A percentile compares a stretch with the other conserved stretches of the same genome.
These are phyloP conservation scores for Heteromurus nitidus DNA, from an alignment of 2,888 invertebrate genomes.

Conservation along the genomic window DNA sequence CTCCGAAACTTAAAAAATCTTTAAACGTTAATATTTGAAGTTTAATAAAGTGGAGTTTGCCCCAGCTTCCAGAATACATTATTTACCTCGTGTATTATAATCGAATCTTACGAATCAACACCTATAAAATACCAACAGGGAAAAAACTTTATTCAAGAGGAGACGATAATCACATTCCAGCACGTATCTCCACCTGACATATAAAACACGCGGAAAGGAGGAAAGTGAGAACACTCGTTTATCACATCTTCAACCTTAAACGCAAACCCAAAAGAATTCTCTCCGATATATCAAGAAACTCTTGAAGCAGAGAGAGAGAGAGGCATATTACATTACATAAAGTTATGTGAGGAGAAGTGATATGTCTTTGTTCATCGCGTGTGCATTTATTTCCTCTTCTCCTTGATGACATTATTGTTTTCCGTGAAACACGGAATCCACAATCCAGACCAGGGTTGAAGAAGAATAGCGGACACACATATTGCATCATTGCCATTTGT, in stretches of 20 bases:
- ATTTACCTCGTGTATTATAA: too few species aligned
- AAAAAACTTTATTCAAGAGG: not conserved
- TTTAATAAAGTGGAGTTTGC: too few species aligned
- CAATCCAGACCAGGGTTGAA: not conserved
- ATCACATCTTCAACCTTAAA: conserved; percentile 32
- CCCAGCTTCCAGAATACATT: too few species aligned
- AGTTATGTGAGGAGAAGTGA: not conserved
- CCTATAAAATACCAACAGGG: too few species aligned
- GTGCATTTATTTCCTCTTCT: conserved; percentile 10
- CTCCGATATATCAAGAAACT: too few species aligned
- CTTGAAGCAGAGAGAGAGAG: too few species aligned
- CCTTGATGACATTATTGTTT: conserved; percentile 53
- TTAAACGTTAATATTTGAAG: too few species aligned
- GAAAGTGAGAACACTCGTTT: not conserved
- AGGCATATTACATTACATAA: too few species aligned
- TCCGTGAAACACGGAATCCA: conserved; percentile 52
- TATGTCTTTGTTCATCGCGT: conserved; percentile 27
- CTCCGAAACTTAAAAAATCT: too few species aligned
- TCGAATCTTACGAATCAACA: too few species aligned
- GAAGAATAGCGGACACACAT: conserved; percentile 32
- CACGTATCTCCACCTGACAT: conserved; percentile 61
- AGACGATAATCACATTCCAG: conserved; percentile 45
- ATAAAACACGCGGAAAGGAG: conserved; percentile 47
- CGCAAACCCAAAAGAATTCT: too few species aligned
- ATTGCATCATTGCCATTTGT: conserved; percentile 58